Percentiles rank a stretch among this genome's conserved stretches.
phyloP scores from a whole-genome alignment of 2,113 vertebrate species.

The cat (Felis catus) region DNA sequence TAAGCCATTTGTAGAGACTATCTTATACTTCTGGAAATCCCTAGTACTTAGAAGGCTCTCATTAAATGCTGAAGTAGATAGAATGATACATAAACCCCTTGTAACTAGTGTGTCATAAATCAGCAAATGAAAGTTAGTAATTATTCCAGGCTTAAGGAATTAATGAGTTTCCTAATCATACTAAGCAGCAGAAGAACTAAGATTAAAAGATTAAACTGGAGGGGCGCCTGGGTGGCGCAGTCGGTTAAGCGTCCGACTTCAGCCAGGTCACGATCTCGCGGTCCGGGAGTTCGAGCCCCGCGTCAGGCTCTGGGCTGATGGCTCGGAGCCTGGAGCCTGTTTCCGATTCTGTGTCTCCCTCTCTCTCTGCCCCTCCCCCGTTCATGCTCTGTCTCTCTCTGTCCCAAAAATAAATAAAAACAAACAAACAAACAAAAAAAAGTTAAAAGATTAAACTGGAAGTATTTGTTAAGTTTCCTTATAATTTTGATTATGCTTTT shows the following conservation, averaged over 20 bases:
- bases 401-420: too few species aligned
- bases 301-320: too few species aligned
- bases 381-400: too few species aligned
- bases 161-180: conserved; percentile 2
- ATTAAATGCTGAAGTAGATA: conserved; percentile 44
- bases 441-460: conserved; percentile 9
- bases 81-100: not conserved
- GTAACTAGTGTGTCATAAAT: not conserved
- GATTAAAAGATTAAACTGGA: not conserved
- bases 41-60: not conserved
- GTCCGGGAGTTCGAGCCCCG: too few species aligned
- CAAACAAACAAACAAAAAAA: too few species aligned
- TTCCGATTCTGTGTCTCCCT: too few species aligned
- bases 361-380: too few species aligned
- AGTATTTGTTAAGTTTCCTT: conserved; percentile 42
- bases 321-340: too few species aligned
- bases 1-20: not conserved
- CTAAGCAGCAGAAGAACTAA: conserved; percentile 26
- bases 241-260: too few species aligned
- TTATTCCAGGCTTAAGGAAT: conserved; percentile 36
- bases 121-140: conserved; percentile 14
- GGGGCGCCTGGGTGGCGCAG: too few species aligned
- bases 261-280: too few species aligned
- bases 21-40: not conserved
- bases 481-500: conserved; percentile 18